Conservation (phyloP, 2,797 vertebrate genomes). For the Moxostoma hubbsi region DNA sequence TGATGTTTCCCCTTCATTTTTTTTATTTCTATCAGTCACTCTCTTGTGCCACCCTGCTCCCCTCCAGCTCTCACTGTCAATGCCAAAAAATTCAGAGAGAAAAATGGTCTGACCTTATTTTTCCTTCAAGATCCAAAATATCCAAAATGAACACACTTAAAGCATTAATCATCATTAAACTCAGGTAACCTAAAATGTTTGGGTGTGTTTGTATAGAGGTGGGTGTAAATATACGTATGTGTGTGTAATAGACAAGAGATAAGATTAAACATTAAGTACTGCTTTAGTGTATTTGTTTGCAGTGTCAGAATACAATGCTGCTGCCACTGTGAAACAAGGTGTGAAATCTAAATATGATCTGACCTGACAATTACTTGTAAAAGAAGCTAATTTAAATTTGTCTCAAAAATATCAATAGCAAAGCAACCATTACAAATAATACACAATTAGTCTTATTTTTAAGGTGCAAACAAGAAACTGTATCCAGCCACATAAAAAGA, state of each 20-base stretch:
- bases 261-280: background rate
- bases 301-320: background rate
- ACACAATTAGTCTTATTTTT: too few relatives aligned
- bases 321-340: background rate
- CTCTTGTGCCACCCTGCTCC: slow-evolving; percentile 37
- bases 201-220: background rate
- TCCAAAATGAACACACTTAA: slow-evolving; percentile 28
- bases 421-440: too few relatives aligned
- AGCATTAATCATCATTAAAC: slow-evolving; percentile 39
- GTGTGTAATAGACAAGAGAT: background rate
- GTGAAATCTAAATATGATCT: background rate
- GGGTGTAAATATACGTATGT: background rate
- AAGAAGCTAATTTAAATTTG: too few relatives aligned
- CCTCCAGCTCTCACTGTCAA: slow-evolving; percentile 50
- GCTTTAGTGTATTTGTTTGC: background rate
- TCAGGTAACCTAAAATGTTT: background rate
- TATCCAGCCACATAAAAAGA: too few relatives aligned
- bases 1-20: slow-evolving; percentile 36
- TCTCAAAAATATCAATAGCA: too few relatives aligned
- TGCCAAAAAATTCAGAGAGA: slow-evolving; percentile 48
- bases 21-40: slow-evolving; percentile 44
- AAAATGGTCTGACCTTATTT: slow-evolving; percentile 52
- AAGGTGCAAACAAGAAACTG: too few relatives aligned
- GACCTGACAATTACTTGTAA: background rate
- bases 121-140: slow-evolving; percentile 37